These are phyloP conservation scores for Phengaris alcon DNA, from an alignment of 2,888 invertebrate genomes.

Conservation along the genomic window DNA sequence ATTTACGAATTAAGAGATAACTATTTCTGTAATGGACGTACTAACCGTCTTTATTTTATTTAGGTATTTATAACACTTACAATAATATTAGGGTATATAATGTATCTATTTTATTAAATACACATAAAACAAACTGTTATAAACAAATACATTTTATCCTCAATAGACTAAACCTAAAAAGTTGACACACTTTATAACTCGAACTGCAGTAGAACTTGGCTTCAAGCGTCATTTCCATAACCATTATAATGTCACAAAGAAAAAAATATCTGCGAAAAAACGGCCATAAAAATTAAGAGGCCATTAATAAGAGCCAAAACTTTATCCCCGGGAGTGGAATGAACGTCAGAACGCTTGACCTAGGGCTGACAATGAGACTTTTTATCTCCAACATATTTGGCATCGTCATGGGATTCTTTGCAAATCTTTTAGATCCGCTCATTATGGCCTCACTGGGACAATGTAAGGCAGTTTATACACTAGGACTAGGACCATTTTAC, in stretches of 20 bases:
- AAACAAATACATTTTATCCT: too few species aligned
- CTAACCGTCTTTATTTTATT: too few species aligned
- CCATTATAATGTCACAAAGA: slow-evolving; percentile 29
- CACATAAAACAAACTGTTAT: background rate
- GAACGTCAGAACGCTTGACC: slow-evolving; percentile 26
- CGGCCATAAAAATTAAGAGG: slow-evolving; percentile 31
- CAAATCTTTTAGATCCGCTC: slow-evolving; percentile 23
- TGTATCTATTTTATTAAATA: background rate
- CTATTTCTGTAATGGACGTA: too few species aligned
- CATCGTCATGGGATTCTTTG: slow-evolving; percentile 22
- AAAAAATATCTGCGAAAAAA: slow-evolving; percentile 30
- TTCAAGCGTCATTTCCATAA: slow-evolving; percentile 27
- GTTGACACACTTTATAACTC: slow-evolving; percentile 12
- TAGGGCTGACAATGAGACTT: slow-evolving; percentile 28
- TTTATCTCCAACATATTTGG: slow-evolving; percentile 27
- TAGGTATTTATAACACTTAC: too few species aligned
- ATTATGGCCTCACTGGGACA: slow-evolving; percentile 14
- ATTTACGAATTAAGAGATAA: too few species aligned
- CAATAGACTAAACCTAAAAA: slow-evolving; percentile 10
- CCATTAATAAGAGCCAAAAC: slow-evolving; percentile 32
- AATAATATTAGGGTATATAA: too few species aligned
- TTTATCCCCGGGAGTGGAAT: slow-evolving; percentile 30
- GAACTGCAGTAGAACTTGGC: slow-evolving; percentile 29
- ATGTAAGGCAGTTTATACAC: slow-evolving; percentile 6
- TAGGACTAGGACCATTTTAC: background rate